phyloP scores from a whole-genome alignment of 2,888 invertebrate genomes.

The Pocota personata region DNA sequence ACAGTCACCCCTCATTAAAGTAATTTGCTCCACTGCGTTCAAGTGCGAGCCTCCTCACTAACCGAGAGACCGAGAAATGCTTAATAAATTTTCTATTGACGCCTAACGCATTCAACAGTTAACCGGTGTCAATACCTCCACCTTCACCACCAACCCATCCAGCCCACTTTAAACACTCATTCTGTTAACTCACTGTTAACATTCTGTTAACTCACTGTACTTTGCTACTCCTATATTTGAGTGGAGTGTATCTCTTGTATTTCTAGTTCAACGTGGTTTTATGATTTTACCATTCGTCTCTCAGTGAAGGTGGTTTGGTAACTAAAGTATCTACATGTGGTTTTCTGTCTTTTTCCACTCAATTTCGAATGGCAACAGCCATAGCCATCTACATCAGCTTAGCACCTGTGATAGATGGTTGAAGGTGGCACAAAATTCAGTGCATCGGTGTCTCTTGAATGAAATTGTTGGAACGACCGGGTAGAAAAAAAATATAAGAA shows the following conservation, averaged over 20 bases:
- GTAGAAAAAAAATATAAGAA: conserved; percentile 37
- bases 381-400: conserved; percentile 18
- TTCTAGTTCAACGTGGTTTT: conserved; percentile 42
- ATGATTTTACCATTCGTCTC: conserved; percentile 20
- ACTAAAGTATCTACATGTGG: conserved; percentile 57
- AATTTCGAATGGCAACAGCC: conserved; percentile 60
- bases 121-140: conserved; percentile 28
- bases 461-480: conserved; percentile 79
- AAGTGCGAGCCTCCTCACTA: conserved; percentile 19
- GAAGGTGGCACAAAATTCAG: conserved; percentile 80
- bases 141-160: not conserved
- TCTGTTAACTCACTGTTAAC: conserved; percentile 49
- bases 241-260: conserved; percentile 54
- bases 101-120: conserved; percentile 68
- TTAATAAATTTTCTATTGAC: conserved; percentile 41
- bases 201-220: conserved; percentile 23
- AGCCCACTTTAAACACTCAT: not conserved
- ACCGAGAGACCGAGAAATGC: conserved; percentile 51
- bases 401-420: conserved; percentile 67
- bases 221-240: not conserved
- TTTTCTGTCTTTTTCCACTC: conserved; percentile 53
- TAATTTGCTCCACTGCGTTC: conserved; percentile 31
- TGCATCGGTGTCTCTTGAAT: conserved; percentile 82
- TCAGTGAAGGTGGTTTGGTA: conserved; percentile 61
- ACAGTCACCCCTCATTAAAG: conserved; percentile 49